Evolutionary conservation across 2,888 invertebrate genomes (phyloP).

Genomic region (Cyclophora punctaria): DNA sequence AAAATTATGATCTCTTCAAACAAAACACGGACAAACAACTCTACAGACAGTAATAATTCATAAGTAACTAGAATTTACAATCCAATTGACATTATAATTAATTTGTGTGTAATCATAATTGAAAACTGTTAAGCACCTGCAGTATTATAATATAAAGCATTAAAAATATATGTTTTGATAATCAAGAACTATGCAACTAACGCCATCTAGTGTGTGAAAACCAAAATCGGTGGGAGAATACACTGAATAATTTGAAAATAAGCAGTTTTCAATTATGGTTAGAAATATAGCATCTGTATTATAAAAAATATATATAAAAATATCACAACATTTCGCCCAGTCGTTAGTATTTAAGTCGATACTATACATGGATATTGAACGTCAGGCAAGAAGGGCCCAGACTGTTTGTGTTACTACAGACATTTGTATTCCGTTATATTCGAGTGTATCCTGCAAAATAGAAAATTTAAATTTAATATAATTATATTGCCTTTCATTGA

Average conservation of each 20-base stretch:
- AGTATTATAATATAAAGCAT: neutral
- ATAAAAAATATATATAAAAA: constrained; percentile 2
- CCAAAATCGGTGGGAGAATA: too few species aligned
- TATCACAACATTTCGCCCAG: neutral
- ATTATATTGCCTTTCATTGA: neutral
- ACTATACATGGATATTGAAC: constrained; percentile 3
- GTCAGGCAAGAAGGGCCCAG: constrained; percentile 56
- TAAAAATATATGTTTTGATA: too few species aligned
- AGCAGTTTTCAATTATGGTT: too few species aligned
- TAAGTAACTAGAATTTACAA: neutral
- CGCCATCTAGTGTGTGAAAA: neutral
- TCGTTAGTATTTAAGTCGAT: too few species aligned
- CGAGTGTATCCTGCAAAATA: constrained; percentile 65
- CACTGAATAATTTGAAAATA: too few species aligned
- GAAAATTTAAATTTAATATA: constrained; percentile 27
- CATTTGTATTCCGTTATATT: constrained; percentile 64
- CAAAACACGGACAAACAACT: constrained; percentile 1
- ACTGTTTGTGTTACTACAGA: constrained; percentile 59
- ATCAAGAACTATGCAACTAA: too few species aligned
- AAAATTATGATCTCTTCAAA: constrained; percentile 1
- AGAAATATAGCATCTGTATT: too few species aligned
- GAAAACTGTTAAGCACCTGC: neutral
- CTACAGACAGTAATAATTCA: neutral
- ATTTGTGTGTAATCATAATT: neutral
- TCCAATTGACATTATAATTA: neutral